phyloP scores from a whole-genome alignment of 2,113 vertebrate genomes.

The Malurus cyaneus region DNA sequence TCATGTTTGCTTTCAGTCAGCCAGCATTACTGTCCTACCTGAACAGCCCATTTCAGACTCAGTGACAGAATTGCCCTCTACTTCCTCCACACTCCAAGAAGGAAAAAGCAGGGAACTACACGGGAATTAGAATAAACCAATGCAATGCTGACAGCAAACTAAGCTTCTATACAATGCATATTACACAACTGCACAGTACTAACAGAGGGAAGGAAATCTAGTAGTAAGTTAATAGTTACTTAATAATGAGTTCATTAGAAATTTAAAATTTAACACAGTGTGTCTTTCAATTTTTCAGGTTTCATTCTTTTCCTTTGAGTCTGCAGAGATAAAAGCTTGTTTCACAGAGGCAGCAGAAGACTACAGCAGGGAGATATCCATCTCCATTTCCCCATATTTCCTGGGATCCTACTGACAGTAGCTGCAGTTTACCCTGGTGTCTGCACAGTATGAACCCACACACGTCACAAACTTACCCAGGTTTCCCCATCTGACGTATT shows the following conservation, averaged over 20 bases:
- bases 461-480: accelerated
- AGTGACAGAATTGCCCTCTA: background rate
- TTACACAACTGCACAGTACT: background rate
- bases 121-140: background rate
- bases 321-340: background rate
- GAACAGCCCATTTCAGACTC: background rate
- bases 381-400: background rate
- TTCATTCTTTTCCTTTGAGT: background rate
- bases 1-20: constrained; percentile 38
- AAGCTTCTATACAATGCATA: background rate
- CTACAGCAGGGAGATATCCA: background rate
- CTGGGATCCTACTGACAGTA: background rate
- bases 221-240: background rate
- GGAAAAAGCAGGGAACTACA: background rate
- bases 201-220: background rate
- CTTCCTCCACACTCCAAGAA: background rate
- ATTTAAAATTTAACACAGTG: background rate
- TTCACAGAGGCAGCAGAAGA: background rate
- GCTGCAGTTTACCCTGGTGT: background rate
- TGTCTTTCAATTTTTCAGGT: background rate
- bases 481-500: background rate
- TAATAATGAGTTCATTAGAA: background rate
- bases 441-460: background rate
- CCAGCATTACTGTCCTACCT: constrained; percentile 8
- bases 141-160: background rate